Conservation (phyloP, 1,140 invertebrate genomes). For the Philotrypesis tridentata region DNA sequence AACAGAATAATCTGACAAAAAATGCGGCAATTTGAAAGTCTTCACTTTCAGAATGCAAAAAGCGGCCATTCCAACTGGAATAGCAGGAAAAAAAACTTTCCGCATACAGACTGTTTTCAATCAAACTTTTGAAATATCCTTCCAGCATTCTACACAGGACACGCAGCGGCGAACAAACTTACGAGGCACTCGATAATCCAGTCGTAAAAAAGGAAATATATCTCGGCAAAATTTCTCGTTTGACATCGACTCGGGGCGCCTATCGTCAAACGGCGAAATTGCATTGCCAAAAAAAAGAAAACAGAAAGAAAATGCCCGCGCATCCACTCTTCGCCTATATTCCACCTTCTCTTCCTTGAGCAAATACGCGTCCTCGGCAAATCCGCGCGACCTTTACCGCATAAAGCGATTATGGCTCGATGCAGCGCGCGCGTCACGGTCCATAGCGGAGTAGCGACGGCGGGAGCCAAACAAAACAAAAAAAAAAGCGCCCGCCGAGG, state of each 20-base stretch:
- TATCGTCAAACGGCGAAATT: slow-evolving; percentile 3
- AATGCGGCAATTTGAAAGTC: background rate
- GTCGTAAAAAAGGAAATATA: background rate
- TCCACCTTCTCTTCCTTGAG: background rate
- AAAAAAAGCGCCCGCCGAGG: background rate
- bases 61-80: background rate
- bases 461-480: slow-evolving; percentile 1
- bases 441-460: background rate
- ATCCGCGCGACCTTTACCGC: background rate
- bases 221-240: background rate
- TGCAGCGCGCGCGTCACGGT: background rate
- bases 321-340: background rate
- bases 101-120: background rate
- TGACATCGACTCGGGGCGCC: background rate
- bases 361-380: background rate
- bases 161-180: background rate
- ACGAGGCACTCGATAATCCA: background rate
- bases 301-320: background rate
- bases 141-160: background rate
- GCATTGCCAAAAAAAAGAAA: background rate
- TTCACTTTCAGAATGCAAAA: background rate
- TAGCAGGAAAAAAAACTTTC: background rate
- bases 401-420: slow-evolving; percentile 16
- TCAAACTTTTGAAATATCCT: slow-evolving; percentile 10
- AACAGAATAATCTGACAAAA: background rate